A percentile compares a stretch with the other conserved stretches of the same genome.
Evolutionary conservation across 2,113 vertebrate species (phyloP).

Genomic region (Macquaria australasica): DNA sequence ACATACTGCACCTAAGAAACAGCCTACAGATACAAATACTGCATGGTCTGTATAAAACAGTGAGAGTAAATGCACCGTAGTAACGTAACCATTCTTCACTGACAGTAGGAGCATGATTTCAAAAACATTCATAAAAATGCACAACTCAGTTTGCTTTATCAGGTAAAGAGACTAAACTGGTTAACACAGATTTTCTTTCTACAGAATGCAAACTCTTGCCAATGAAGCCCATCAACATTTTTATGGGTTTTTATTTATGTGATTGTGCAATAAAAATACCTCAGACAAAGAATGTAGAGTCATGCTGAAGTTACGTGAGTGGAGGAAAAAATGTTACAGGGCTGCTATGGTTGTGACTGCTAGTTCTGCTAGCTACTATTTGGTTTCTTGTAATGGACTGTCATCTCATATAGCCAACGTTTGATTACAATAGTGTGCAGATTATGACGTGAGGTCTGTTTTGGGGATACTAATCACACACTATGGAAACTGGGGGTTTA

Average conservation of each 20-base stretch:
- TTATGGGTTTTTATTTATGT: neutral
- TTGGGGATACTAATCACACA: neutral
- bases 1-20: conserved; percentile 16
- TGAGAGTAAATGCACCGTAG: neutral
- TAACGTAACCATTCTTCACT: neutral
- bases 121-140: neutral
- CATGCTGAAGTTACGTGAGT: neutral
- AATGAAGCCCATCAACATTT: neutral
- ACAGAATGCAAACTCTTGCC: neutral
- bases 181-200: too few species aligned
- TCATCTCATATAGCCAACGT: neutral
- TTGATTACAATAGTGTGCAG: neutral
- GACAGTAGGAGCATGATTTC: neutral
- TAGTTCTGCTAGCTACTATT: too few species aligned
- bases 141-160: neutral
- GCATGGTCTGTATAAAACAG: neutral
- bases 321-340: neutral
- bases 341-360: neutral
- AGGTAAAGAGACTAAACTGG: neutral
- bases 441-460: neutral
- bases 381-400: neutral
- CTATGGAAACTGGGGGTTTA: neutral
- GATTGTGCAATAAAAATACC: neutral
- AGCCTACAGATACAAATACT: conserved; percentile 20
- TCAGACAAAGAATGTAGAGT: neutral